phyloP scores from a whole-genome alignment of 2,888 invertebrate species.

The Podotricha telesiphe region DNA sequence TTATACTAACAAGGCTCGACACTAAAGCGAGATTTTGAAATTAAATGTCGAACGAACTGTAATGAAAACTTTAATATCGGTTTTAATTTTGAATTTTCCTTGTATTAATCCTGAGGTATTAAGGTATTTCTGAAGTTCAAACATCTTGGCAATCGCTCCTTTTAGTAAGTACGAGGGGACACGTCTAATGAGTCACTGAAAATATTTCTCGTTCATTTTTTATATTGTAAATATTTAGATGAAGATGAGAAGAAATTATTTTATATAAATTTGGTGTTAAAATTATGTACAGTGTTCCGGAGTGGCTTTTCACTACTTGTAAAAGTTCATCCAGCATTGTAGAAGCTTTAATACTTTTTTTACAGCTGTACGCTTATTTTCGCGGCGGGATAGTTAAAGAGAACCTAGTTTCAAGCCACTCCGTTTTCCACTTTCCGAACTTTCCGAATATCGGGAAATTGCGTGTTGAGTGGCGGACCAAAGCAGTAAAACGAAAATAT shows the following conservation, averaged over 20 bases:
- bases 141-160: conserved; percentile 63
- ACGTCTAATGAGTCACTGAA: conserved; percentile 68
- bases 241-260: neutral
- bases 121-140: conserved; percentile 62
- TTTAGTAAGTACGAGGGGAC: conserved; percentile 58
- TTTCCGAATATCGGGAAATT: too few relatives aligned
- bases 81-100: conserved; percentile 70
- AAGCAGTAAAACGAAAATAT: too few relatives aligned
- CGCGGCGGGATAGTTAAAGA: too few relatives aligned
- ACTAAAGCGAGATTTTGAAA: conserved; percentile 50
- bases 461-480: too few relatives aligned
- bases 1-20: conserved; percentile 66
- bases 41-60: conserved; percentile 34
- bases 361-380: too few relatives aligned
- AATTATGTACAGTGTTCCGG: too few relatives aligned
- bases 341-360: too few relatives aligned
- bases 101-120: conserved; percentile 79
- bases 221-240: neutral
- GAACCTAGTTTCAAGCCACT: too few relatives aligned
- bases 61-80: conserved; percentile 60
- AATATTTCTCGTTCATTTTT: conserved; percentile 46
- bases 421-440: too few relatives aligned
- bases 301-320: too few relatives aligned
- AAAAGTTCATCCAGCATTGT: too few relatives aligned
- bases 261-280: too few relatives aligned